These are phyloP conservation scores for Squalus acanthias DNA, from an alignment of 2,797 vertebrate genomes.

Conservation along the genomic window DNA sequence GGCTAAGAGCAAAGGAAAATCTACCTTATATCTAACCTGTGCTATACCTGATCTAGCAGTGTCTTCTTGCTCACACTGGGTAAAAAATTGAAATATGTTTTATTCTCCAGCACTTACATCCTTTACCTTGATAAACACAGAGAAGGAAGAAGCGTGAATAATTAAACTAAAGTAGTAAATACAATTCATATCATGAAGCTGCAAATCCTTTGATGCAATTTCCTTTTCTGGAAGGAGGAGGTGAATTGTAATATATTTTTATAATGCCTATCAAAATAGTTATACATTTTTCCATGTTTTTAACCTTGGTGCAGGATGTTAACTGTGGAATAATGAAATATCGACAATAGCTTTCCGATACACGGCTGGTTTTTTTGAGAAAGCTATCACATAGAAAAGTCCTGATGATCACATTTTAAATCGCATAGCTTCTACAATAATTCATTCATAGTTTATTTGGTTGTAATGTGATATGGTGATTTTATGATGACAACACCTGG, in stretches of 20 bases:
- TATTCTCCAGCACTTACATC: not conserved
- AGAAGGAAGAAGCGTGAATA: not conserved
- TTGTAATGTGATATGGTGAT: not conserved
- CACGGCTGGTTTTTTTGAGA: not conserved
- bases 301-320: conserved; percentile 12
- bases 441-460: not conserved
- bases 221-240: not conserved
- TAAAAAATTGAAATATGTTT: not conserved
- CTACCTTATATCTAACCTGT: not conserved
- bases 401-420: not conserved
- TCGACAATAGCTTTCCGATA: not conserved
- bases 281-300: not conserved
- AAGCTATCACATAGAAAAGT: not conserved
- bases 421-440: not conserved
- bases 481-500: conserved; percentile 12
- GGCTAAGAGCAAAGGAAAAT: not conserved
- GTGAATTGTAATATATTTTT: conserved; percentile 18
- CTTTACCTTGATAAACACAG: conserved; percentile 15
- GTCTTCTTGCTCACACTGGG: not conserved
- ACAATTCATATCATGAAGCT: conserved; percentile 10
- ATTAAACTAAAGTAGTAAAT: not conserved
- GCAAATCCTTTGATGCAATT: conserved; percentile 12
- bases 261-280: not conserved
- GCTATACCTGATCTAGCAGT: not conserved
- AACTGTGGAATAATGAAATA: conserved; percentile 33